A percentile compares a stretch with the other conserved stretches of the same genome.
Evolutionary conservation across 2,797 vertebrate genomes (phyloP).

Genomic region (Tadarida brasiliensis): DNA sequence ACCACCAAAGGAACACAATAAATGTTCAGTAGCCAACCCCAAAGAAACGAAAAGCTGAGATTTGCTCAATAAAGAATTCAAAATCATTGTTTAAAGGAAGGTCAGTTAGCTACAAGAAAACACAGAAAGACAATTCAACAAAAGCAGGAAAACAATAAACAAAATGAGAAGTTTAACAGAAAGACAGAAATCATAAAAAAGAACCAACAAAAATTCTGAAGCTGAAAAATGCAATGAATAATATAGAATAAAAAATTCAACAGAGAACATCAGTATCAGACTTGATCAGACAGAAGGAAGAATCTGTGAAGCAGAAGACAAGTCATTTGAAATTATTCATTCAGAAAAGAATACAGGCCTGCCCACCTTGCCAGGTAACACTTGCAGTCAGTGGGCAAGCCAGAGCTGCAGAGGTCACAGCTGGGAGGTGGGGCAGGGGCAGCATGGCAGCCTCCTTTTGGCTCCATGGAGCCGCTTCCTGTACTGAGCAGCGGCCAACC

Average conservation of each 20-base stretch:
- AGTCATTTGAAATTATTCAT: neutral
- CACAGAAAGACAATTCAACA: neutral
- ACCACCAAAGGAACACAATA: neutral
- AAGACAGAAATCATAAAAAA: neutral
- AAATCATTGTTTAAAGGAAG: neutral
- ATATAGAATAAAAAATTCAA: neutral
- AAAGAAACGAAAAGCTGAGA: neutral
- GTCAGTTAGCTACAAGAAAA: neutral
- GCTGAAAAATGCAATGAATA: neutral
- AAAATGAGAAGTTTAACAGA: neutral
- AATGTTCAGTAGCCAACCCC: neutral
- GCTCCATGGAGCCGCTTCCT: too few relatives aligned
- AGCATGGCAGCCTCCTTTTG: too few relatives aligned
- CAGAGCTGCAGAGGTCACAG: too few relatives aligned
- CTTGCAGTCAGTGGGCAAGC: too few relatives aligned
- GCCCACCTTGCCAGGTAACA: too few relatives aligned
- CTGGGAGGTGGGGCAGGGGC: too few relatives aligned
- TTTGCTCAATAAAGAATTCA: neutral
- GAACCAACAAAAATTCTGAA: neutral
- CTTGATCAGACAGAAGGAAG: neutral
- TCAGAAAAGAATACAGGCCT: neutral
- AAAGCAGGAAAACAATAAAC: neutral
- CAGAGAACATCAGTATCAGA: neutral
- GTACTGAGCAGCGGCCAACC: too few relatives aligned
- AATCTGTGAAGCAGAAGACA: neutral